Evolutionary conservation across 2,797 vertebrate genomes (phyloP).

Genomic region (Crenuchus spilurus): DNA sequence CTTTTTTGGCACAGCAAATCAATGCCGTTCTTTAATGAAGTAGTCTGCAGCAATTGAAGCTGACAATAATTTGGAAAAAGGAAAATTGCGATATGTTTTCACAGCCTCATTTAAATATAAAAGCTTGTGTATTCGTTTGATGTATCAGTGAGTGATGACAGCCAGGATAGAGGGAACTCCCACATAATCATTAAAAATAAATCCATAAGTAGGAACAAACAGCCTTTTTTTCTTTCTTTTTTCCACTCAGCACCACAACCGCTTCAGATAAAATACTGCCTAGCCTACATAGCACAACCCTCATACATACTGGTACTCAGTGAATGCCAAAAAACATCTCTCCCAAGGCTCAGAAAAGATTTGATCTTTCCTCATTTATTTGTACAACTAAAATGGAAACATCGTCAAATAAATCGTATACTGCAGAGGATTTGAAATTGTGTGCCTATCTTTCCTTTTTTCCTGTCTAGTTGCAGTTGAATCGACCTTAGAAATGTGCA

Average conservation of each 20-base stretch:
- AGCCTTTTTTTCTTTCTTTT: constrained; percentile 12
- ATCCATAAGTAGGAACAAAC: constrained; percentile 46
- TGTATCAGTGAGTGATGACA: constrained; percentile 45
- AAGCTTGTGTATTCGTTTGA: constrained; percentile 52
- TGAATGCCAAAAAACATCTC: constrained; percentile 12
- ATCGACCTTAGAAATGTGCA: not conserved
- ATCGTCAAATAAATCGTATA: not conserved
- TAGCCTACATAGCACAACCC: constrained; percentile 22
- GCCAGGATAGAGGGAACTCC: constrained; percentile 51
- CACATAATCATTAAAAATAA: constrained; percentile 56
- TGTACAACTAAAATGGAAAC: constrained; percentile 8
- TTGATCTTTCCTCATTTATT: constrained; percentile 23
- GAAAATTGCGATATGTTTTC: constrained; percentile 36
- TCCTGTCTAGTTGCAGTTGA: not conserved
- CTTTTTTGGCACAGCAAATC: not conserved
- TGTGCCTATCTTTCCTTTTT: not conserved
- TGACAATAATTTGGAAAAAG: constrained; percentile 33
- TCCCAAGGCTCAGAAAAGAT: not conserved
- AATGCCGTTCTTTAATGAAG: not conserved
- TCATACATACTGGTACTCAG: not conserved
- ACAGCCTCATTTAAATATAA: constrained; percentile 57
- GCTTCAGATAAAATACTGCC: constrained; percentile 16
- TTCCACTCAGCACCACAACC: constrained; percentile 12
- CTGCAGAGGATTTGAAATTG: not conserved
- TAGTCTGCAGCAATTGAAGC: constrained; percentile 1